phyloP scores from a whole-genome alignment of 2,113 vertebrate genomes.

The Oxyruncus cristatus region DNA sequence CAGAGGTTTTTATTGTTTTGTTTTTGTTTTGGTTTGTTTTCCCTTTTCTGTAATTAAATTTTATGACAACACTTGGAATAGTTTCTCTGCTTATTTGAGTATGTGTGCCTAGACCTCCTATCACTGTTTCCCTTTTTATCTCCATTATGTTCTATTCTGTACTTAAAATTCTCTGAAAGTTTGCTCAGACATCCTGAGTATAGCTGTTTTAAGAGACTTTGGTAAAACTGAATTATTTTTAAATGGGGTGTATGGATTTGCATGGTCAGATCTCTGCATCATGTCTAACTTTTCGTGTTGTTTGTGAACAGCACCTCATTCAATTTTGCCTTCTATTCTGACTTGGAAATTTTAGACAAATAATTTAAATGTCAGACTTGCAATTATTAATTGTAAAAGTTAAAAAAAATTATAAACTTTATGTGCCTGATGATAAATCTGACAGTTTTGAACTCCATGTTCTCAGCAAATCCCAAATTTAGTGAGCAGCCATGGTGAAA shows the following conservation, averaged over 20 bases:
- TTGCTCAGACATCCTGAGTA: not conserved
- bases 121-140: not conserved
- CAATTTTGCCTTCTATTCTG: not conserved
- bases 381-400: not conserved
- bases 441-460: not conserved
- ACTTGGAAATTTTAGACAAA: not conserved
- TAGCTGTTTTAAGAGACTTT: not conserved
- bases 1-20: not conserved
- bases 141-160: not conserved
- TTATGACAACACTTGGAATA: not conserved
- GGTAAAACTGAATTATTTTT: not conserved
- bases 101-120: not conserved
- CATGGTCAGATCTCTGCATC: not conserved
- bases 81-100: not conserved
- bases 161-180: not conserved
- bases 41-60: not conserved
- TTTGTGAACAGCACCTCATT: not conserved
- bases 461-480: not conserved
- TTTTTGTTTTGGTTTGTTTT: not conserved
- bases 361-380: not conserved
- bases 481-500: not conserved
- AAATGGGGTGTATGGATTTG: not conserved
- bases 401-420: not conserved
- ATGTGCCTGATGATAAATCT: not conserved
- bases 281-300: not conserved